Percentiles rank a stretch among this genome's conserved stretches.
phyloP scores from a whole-genome alignment of 2,797 vertebrate species.

The Scarus forsteni region DNA sequence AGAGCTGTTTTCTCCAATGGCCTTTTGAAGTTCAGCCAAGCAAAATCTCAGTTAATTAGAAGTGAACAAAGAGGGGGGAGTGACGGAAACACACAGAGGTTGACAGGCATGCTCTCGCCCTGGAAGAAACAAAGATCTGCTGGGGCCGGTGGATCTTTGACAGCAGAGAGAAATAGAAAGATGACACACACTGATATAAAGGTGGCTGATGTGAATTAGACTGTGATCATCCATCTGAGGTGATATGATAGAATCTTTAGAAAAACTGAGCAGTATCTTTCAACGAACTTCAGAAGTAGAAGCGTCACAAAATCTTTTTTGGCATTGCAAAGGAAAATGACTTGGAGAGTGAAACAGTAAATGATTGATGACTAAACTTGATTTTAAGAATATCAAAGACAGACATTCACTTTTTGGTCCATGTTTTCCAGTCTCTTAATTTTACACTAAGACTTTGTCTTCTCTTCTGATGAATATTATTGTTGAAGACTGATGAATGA shows the following conservation, averaged over 20 bases:
- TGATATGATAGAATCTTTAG: constrained; percentile 22
- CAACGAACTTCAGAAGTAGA: not conserved
- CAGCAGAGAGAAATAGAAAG: constrained; percentile 1
- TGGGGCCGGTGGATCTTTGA: constrained; percentile 41
- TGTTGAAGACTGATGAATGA: not conserved
- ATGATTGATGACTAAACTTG: not conserved
- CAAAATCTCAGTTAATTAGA: constrained; percentile 81
- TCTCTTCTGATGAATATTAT: not conserved
- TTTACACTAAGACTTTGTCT: not conserved
- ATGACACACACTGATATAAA: constrained; percentile 31
- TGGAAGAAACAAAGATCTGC: constrained; percentile 63
- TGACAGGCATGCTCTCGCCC: constrained; percentile 58
- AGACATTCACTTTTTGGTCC: not conserved
- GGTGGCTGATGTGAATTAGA: constrained; percentile 1
- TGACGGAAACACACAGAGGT: constrained; percentile 55
- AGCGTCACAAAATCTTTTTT: not conserved
- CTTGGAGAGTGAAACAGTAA: not conserved
- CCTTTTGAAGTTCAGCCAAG: constrained; percentile 81
- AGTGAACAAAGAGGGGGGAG: constrained; percentile 71
- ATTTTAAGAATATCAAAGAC: not conserved
- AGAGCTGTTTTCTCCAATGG: constrained; percentile 69
- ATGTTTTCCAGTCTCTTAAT: not conserved
- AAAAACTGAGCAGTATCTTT: constrained; percentile 13
- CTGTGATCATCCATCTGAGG: constrained; percentile 27
- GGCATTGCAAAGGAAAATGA: not conserved